Conservation (phyloP, 2,888 invertebrate species). For the Melangyna quadrimaculata region DNA sequence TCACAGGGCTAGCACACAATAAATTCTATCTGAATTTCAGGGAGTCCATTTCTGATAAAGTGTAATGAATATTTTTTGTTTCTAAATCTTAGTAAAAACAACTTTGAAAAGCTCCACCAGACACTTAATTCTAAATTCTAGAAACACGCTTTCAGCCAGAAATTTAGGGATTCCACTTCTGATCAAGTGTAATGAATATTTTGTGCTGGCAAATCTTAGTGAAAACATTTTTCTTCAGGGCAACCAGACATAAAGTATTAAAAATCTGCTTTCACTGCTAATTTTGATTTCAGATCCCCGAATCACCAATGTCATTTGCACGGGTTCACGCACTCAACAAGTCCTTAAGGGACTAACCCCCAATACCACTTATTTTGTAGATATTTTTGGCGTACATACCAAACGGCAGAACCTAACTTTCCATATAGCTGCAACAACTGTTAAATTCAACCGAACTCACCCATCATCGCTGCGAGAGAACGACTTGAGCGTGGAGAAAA, state of each 20-base stretch:
- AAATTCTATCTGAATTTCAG: too few relatives aligned
- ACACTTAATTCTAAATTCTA: too few relatives aligned
- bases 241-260: background rate
- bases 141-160: too few relatives aligned
- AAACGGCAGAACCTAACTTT: conserved; percentile 79
- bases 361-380: conserved; percentile 78
- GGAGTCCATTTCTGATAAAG: too few relatives aligned
- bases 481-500: conserved; percentile 81
- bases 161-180: too few relatives aligned
- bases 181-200: too few relatives aligned
- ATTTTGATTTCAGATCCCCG: conserved; percentile 59
- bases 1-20: too few relatives aligned
- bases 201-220: background rate
- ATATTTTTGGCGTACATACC: conserved; percentile 80
- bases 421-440: conserved; percentile 76
- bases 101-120: too few relatives aligned
- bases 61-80: too few relatives aligned
- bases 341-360: conserved; percentile 77
- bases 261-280: background rate
- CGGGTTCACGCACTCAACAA: conserved; percentile 79
- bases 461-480: conserved; percentile 81
- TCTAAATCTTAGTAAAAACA: too few relatives aligned
- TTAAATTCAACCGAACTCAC: conserved; percentile 80
- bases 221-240: background rate
- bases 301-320: conserved; percentile 78